Conservation (phyloP, 2,113 vertebrate genomes). For the Dolichotis patagonum region DNA sequence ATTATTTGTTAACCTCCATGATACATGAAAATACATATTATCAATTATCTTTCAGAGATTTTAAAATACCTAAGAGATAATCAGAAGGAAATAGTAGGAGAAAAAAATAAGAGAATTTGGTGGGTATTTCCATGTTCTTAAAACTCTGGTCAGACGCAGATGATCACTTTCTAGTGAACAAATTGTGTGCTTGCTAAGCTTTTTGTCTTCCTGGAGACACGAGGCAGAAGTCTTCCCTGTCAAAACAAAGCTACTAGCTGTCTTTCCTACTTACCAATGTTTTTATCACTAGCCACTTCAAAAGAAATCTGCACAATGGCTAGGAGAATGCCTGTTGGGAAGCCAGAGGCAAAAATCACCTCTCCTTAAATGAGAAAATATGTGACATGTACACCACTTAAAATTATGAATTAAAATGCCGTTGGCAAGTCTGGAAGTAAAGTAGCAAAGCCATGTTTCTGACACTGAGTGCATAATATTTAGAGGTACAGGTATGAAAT, state of each 20-base stretch:
- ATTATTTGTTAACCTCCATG: background rate
- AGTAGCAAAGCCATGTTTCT: background rate
- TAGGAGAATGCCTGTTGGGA: slow-evolving; percentile 64
- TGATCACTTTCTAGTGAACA: slow-evolving; percentile 22
- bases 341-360: slow-evolving; percentile 70
- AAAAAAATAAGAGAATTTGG: background rate
- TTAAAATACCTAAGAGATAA: background rate
- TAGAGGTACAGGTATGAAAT: background rate
- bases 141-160: background rate
- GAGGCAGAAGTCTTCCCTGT: background rate
- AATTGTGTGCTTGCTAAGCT: background rate
- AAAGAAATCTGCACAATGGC: slow-evolving; percentile 53
- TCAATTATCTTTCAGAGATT: background rate
- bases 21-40: background rate
- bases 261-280: slow-evolving; percentile 14
- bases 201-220: slow-evolving; percentile 28
- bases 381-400: slow-evolving; percentile 54
- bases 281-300: slow-evolving; percentile 64
- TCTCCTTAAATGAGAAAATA: slow-evolving; percentile 74
- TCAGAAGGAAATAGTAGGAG: background rate
- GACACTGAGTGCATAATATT: background rate
- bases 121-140: background rate
- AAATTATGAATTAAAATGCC: slow-evolving; percentile 73
- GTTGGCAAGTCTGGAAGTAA: slow-evolving; percentile 53
- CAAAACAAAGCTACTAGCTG: slow-evolving; percentile 45